Percentiles rank a stretch among this genome's conserved stretches.
Evolutionary conservation across 2,797 vertebrate genomes (phyloP).

Genomic region (Perodicticus potto): DNA sequence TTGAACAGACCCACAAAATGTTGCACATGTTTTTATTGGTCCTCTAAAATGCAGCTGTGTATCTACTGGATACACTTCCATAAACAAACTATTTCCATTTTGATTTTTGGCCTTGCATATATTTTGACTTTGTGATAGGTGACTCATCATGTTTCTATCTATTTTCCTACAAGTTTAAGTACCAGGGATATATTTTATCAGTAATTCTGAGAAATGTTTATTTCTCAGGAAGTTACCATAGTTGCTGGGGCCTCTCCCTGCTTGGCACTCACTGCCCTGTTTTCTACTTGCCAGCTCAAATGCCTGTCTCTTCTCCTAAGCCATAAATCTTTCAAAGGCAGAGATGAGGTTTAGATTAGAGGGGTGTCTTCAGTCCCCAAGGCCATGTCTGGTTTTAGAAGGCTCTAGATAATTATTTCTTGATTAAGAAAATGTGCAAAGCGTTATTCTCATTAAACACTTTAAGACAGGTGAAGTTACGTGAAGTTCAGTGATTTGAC

Average conservation of each 20-base stretch:
- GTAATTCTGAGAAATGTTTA: conserved; percentile 24
- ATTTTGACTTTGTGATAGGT: neutral
- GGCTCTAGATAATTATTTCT: neutral
- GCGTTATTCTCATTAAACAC: neutral
- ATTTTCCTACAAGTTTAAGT: conserved; percentile 55
- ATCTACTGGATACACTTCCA: neutral
- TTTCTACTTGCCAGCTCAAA: conserved; percentile 40
- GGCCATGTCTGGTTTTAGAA: neutral
- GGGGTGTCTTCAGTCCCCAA: neutral
- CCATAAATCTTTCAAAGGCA: conserved; percentile 1
- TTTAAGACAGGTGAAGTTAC: neutral
- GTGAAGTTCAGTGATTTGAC: neutral
- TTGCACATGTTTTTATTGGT: conserved; percentile 3
- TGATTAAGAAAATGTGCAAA: neutral
- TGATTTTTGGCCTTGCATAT: neutral
- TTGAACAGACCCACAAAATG: neutral
- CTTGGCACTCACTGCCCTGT: neutral
- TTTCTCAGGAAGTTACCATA: neutral
- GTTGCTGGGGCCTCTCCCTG: neutral
- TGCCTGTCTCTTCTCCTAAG: neutral
- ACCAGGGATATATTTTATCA: conserved; percentile 27
- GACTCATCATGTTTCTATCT: neutral
- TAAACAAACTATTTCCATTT: conserved; percentile 4
- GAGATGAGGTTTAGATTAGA: neutral
- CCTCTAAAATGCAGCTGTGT: neutral